Evolutionary conservation across 1,140 invertebrate genomes (phyloP), one percentile per base, ranked within the genome.

Genomic region (Ceratosolen solmsi): DNA sequence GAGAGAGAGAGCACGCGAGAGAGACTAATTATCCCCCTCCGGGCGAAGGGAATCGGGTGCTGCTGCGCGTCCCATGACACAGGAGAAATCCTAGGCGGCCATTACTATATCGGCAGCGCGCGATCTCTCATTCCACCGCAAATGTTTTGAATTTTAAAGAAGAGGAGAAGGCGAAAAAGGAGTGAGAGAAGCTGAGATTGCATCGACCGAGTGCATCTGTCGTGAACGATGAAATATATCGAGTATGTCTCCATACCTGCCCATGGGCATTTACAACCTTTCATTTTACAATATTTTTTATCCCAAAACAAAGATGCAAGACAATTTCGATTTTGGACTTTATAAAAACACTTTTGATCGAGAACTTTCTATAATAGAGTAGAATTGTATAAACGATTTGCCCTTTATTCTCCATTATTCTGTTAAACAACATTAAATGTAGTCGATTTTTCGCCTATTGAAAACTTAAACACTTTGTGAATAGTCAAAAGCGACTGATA

Each of bases 61-160:
- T 30, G 58, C 58, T 41, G 65, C 38, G n/a, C 38, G 20, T 80
- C 76, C 79, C 77, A 78, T 86, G 86, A 87, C 85, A 86, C 84
- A 85, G 83, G 85, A 85, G 84, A 85, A 85, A 85, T 84, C 83
- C 85, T 86, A 86, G 86, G 79, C 79, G 71, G 84, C 84, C 83
- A 87, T 87, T 87, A 87, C 82, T 85, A 84, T 87, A 87, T 87
- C 85, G 77, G 38, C n/a, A 46, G 46, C 22, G 79, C 73, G 84
- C 84, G 85, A 80, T 80, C 79, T 87, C 83, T 84, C 72, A 72
- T 85, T 36, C 80, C 82, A 75, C 80, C 75, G 83, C 77, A 82
- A 84, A 83, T 71, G 78, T 68, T 85, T 86, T 83, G 83, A 83
- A 84, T 85, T 86, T 87, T 83, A 84, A 84, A 84, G 80, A 27